Evolutionary conservation across 2,113 vertebrate genomes (phyloP).

Genomic region (Caloenas nicobarica): DNA sequence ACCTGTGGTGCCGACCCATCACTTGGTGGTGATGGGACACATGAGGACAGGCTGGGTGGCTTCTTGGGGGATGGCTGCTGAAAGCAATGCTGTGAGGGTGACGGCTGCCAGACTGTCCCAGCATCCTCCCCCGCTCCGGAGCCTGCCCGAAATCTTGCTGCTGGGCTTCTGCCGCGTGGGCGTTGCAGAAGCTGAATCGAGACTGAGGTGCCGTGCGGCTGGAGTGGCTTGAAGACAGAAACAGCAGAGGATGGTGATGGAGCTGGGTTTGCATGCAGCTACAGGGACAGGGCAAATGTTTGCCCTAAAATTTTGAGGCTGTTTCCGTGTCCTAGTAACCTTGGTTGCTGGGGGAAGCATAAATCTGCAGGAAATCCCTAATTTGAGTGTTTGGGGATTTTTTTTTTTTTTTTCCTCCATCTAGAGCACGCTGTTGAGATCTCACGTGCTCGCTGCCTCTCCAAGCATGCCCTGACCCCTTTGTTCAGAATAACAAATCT

Average conservation of each 20-base stretch:
- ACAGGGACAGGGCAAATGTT: not conserved
- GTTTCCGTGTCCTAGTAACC: not conserved
- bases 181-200: not conserved
- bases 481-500: not conserved
- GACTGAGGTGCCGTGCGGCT: not conserved
- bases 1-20: not conserved
- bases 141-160: not conserved
- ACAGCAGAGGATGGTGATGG: not conserved
- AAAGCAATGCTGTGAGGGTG: not conserved
- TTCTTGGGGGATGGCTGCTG: not conserved
- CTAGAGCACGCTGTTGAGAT: not conserved
- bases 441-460: rapidly evolving
- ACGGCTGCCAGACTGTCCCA: conserved; percentile 25
- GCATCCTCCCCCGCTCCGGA: not conserved
- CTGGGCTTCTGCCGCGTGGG: not conserved
- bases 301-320: not conserved
- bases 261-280: not conserved
- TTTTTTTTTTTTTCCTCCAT: not conserved
- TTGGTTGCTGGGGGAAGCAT: not conserved
- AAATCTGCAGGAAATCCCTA: not conserved
- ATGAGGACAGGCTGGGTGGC: not conserved
- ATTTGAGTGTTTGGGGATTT: not conserved
- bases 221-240: not conserved
- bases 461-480: not conserved
- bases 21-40: not conserved